Conservation (phyloP, 2,888 invertebrate species). For the Hedychridium roseum region DNA sequence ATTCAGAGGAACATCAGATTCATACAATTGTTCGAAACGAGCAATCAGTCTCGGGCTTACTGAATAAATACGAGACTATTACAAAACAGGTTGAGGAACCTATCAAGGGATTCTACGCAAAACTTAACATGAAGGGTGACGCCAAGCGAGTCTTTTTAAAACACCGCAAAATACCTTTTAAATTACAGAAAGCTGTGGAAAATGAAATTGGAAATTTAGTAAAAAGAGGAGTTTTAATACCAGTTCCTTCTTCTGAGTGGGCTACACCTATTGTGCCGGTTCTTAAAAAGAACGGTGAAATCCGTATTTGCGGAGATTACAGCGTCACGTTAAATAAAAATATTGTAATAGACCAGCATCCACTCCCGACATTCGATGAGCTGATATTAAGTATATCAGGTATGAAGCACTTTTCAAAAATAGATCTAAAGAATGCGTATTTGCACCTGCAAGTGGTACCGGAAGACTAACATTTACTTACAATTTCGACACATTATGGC, state of each 20-base stretch:
- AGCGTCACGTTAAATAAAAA: conserved; percentile 36
- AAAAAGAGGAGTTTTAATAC: conserved; percentile 4
- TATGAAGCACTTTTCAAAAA: conserved; percentile 34
- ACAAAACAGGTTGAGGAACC: conserved; percentile 3
- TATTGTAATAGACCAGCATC: conserved; percentile 33
- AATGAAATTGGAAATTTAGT: conserved; percentile 10
- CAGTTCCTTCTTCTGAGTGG: conserved; percentile 5
- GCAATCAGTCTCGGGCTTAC: conserved; percentile 16
- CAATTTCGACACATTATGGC: not conserved
- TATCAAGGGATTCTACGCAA: conserved; percentile 8
- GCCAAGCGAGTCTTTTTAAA: conserved; percentile 9
- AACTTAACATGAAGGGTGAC: not conserved
- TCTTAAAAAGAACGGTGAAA: not conserved
- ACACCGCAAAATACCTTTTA: conserved; percentile 12
- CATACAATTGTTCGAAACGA: not conserved
- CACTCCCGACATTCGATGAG: conserved; percentile 36
- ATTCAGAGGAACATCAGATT: not conserved
- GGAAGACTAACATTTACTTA: not conserved
- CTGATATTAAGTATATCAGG: conserved; percentile 33
- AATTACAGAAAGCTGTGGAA: conserved; percentile 7
- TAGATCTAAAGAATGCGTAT: not conserved
- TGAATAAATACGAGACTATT: conserved; percentile 2
- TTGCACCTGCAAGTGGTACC: not conserved
- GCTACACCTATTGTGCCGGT: conserved; percentile 10
- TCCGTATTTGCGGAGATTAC: conserved; percentile 17